Evolutionary conservation across 2,113 vertebrate species (phyloP), one percentile per base, ranked within the genome.

Genomic region (Egretta garzetta): DNA sequence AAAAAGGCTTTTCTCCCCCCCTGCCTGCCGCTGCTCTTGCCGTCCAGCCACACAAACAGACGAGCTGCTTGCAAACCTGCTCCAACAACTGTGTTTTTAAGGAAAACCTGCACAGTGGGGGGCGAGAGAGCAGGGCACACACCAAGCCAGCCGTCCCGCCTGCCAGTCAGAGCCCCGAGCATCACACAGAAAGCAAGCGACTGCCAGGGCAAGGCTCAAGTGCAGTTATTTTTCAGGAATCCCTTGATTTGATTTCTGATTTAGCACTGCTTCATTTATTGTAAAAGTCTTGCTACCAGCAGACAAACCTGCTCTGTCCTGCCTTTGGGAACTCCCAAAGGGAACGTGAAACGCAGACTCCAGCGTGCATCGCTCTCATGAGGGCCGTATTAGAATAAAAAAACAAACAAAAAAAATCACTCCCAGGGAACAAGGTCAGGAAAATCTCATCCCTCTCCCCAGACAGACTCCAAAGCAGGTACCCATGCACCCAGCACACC

Each of bases 291-390:
- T 17, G 10, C 26, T 6, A 5, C 18, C 18, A 71, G 70, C 64
- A 53, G 35, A 76, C 24, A 41, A 87, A 41, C 49, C 63, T 32
- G 58, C 49, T 80, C 27, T 2, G 2, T 8, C 16, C 67, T 75
- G 92, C 55, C 72, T 85, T 43, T 53, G 60, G 59, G 77, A 92
- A 74, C n/a, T 66, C 56, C 58, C 10, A 6, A 39, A 82, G 52
- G 60, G 49, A 90, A 73, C 10, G 12, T 0, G 5, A 50, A 59
- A n/a, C 27, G 14, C 32, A 14, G 37, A 33, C 24, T 16, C 12
- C 43, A 24, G 30, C 0, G 1, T 1, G 10, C 37, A 50, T 8
- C 8, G 68, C 59, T 59, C 41, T 20, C 28, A 15, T 0, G 0
- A 37, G 11, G 56, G 30, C 14, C 19, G 6, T 14, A 59, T 28